Evolutionary conservation across 2,113 vertebrate species (phyloP), one percentile per base, ranked within the genome.

Genomic region (Sylvia atricapilla): DNA sequence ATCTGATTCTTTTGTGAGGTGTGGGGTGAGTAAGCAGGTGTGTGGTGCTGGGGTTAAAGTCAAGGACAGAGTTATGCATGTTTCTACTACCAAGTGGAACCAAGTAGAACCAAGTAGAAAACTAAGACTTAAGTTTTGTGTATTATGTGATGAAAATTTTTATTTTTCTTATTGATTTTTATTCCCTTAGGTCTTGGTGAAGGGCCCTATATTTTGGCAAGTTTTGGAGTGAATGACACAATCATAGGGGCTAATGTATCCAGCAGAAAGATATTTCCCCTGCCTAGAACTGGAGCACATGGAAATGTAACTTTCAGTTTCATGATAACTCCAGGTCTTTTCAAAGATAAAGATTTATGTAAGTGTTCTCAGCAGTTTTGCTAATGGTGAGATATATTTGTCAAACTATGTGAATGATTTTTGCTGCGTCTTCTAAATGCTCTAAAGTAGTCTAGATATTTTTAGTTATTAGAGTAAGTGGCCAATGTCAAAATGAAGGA

Each of bases 291-390:
- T 13, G 96, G 97, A 87, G 82, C 95, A 43, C 96, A 97, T 28
- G 96, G 97, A 91, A 97, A 98, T 69, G 92, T 99, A 43, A 97
- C 99, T 95, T 99, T 99, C 96, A 99, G 98, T 97, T 99, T 99
- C 97, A 99, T 99, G 99, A 97, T 99, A 96, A 99, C 99, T 69
- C 97, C 98, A 70, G 99, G 98, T 68, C 98, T 99, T 96, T 98
- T 98, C 93, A 99, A 98, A 97, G 99, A 99, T 87, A 98, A 98
- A 94, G 96, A 98, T 73, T 98, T 98, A 97, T 98, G 99, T 99
- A 96, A 99, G 99, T 98, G 81, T 76, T 93, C 69, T 88, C 72
- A 70, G n/a, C 46, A 52, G 28, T 89, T 95, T 92, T 80, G 14
- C n/a, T 86, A 44, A 74, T 44, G 22, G 10, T 39, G 60, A 74